Conservation (phyloP, 2,888 invertebrate species). For the Agrochola litura region DNA sequence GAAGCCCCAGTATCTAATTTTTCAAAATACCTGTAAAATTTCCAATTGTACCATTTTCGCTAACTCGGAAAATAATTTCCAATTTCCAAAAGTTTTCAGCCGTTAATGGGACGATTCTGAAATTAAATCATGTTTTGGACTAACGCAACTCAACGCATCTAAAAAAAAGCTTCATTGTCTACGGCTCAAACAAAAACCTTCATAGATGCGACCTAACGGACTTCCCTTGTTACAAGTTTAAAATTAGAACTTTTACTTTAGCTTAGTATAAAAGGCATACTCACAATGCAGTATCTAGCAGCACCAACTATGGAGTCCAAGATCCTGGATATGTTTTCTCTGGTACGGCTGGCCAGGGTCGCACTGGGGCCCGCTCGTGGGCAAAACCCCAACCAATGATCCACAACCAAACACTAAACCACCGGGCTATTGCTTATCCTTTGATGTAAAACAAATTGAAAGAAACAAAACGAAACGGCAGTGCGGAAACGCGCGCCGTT, state of each 20-base stretch:
- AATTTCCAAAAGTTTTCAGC: slow-evolving; percentile 86
- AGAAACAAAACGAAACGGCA: slow-evolving; percentile 89
- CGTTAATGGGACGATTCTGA: slow-evolving; percentile 86
- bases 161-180: slow-evolving; percentile 65
- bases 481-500: slow-evolving; percentile 84
- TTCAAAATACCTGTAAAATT: slow-evolving; percentile 85
- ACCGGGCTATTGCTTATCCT: slow-evolving; percentile 87
- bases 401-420: slow-evolving; percentile 80
- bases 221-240: slow-evolving; percentile 49
- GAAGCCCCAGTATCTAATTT: slow-evolving; percentile 83
- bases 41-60: slow-evolving; percentile 89
- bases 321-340: slow-evolving; percentile 88
- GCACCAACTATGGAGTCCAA: slow-evolving; percentile 89
- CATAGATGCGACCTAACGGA: slow-evolving; percentile 59
- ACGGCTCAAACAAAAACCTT: slow-evolving; percentile 58
- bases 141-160: slow-evolving; percentile 74
- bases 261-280: slow-evolving; percentile 69
- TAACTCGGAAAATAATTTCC: slow-evolving; percentile 82
- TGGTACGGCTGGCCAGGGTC: slow-evolving; percentile 88
- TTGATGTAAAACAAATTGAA: slow-evolving; percentile 89
- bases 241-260: slow-evolving; percentile 26
- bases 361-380: slow-evolving; percentile 78
- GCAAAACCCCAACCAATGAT: slow-evolving; percentile 79
- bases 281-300: slow-evolving; percentile 90
- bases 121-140: slow-evolving; percentile 86